Conservation (phyloP, 2,113 vertebrate species). For the Nibea albiflora region DNA sequence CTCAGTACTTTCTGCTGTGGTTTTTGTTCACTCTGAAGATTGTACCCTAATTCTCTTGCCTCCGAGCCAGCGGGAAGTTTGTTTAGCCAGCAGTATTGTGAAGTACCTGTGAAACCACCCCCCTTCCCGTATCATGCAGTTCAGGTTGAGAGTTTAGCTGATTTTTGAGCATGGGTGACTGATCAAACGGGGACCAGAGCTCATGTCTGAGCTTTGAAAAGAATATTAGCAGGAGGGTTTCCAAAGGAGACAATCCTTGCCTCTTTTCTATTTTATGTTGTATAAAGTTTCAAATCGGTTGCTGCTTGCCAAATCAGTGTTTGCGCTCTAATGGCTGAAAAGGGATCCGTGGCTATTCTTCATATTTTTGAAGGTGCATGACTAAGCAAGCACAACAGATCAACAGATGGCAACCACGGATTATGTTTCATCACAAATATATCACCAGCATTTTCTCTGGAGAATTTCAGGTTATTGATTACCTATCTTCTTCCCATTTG, state of each 20-base stretch:
- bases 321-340: neutral
- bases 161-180: conserved; percentile 30
- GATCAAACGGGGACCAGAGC: neutral
- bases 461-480: neutral
- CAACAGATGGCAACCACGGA: too few species aligned
- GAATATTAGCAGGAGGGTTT: neutral
- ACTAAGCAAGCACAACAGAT: neutral
- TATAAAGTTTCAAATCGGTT: neutral
- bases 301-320: neutral
- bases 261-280: neutral
- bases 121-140: neutral
- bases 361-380: neutral
- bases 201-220: conserved; percentile 2
- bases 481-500: neutral
- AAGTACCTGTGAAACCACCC: conserved; percentile 46
- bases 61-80: conserved; percentile 58
- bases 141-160: conserved; percentile 29
- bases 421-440: neutral
- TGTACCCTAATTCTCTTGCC: conserved; percentile 64
- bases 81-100: conserved; percentile 55
- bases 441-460: neutral
- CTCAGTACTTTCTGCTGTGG: conserved; percentile 68
- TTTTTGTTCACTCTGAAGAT: conserved; percentile 65
- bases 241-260: neutral
- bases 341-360: neutral